Base-by-base conservation (phyloP, 2,888 invertebrate genomes). In the Sycophila texana region DNA sequence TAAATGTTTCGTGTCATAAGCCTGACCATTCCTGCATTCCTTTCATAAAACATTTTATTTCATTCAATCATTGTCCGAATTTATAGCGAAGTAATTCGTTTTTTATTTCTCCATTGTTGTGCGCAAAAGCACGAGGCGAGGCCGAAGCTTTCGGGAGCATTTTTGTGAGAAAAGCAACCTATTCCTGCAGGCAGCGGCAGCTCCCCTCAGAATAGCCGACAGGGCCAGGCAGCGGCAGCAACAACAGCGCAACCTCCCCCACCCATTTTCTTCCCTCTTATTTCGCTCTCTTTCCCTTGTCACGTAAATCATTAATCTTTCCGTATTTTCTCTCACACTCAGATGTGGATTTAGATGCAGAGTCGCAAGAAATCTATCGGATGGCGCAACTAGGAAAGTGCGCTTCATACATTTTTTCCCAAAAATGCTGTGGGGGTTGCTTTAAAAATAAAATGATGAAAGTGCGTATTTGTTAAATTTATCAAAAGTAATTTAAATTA, bases 251-350 rank as follows among this genome's bases (percentile, higher is more conserved):
- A 51, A 49, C 80, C 80, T 78, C 76, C 80, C 78, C 77, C 78
- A 75, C 78, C 82, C 77, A 53, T 67, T 76, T 81, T 75, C 78
- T 74, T 58, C 83, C 83, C 84, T 82, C 84, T 84, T 85, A 83
- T 80, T 77, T 81, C 85, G 84, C 84, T 85, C 86, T 86, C 85
- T 84, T 86, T 85, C 84, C 85, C 86, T 84, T 88, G 89, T 89
- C 89, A 88, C 88, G 87, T 86, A 86, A 88, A 89, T 90, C 90
- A 90, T 90, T 90, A 90, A 90, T 90, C 90, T 89, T 89, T 84
- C 87, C 87, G 86, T 88, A 88, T 89, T 90, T 90, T 89, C 89
- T 88, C 89, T 88, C 88, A 87, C 87, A 89, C 89, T 90, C 88
- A 86, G 87, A 89, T 90, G 90, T 90, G 89, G 89, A 90, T 90